Base-by-base conservation (phyloP, 2,113 vertebrate genomes). In the Ranitomeya variabilis region DNA sequence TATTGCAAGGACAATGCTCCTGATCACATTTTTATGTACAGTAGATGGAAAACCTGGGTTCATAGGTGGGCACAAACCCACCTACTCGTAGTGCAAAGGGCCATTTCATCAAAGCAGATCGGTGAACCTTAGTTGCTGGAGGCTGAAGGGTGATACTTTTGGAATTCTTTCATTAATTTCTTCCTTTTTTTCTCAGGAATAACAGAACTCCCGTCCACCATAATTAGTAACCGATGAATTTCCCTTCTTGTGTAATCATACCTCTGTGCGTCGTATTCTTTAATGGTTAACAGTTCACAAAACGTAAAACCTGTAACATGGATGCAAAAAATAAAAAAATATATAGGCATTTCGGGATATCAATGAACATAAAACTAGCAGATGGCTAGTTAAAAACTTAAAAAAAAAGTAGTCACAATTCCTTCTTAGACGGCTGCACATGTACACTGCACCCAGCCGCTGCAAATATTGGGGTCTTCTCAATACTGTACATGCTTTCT, bases 161-260 rank as follows among this genome's bases (percentile, higher is more conserved):
- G 90, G 85, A 97, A 95, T 90, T 96, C 95, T 89, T 95, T 97
- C 87, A 96, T 91, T 71, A 97, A 89, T 91, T 93, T 92, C 90
- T 93, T 95, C 92, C 92, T 97, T 86, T 95, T 92, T 89, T 96
- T 97, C 37, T 23, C 90, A 74, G 95, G 87, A 83, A 96, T 87
- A 26, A 74, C 78, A 62, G 87, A 26, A 76, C 93, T 92, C 7
- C 87, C 92, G 16, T 93, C 92, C 62, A 98, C 91, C 15, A 95
- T 90, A 31, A 81, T 86, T 26, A 95, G 90, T 66, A 97, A 92
- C 79, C 93, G 89, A 10, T 95, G 93, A 84, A 98, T 93, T 91
- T 94, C 90, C 1, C 92, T 86, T 51, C 91, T 95, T 86, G 91
- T 93, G 67, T 91, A 92, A 57, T 91, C 91, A 87, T 94, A 92